Conservation (phyloP, 2,888 invertebrate genomes). For the Trachelus iudaicus region DNA sequence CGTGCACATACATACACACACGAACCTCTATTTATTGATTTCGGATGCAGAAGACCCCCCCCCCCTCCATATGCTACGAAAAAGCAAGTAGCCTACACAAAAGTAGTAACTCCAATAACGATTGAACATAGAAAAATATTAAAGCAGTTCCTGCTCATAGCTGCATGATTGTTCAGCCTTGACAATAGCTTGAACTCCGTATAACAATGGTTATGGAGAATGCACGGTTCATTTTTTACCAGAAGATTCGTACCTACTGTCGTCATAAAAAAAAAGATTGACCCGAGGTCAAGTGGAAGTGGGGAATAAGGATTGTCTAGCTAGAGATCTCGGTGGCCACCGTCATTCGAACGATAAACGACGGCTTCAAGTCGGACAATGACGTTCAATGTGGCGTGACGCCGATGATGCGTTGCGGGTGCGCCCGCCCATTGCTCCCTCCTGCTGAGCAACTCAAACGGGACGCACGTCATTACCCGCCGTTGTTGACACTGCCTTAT, state of each 20-base stretch:
- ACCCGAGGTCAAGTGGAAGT: neutral
- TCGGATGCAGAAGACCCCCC: no score
- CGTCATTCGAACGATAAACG: constrained; percentile 50
- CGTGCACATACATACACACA: no score
- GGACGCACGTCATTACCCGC: constrained; percentile 57
- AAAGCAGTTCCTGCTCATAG: neutral
- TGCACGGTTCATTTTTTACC: neutral
- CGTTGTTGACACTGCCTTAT: constrained; percentile 59
- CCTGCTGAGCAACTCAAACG: constrained; percentile 44
- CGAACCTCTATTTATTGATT: no score
- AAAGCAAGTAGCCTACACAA: no score
- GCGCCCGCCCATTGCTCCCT: constrained; percentile 35
- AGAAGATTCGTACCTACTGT: neutral
- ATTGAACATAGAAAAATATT: neutral
- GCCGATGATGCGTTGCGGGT: constrained; percentile 55
- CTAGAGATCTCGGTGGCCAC: constrained; percentile 27
- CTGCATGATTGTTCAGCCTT: neutral
- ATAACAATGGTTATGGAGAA: neutral
- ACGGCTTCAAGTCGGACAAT: constrained; percentile 54
- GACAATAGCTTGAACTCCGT: neutral
- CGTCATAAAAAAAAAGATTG: neutral
- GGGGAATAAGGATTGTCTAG: constrained; percentile 12
- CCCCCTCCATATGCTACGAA: no score
- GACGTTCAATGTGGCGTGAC: constrained; percentile 60
- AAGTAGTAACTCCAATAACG: no score